These are phyloP conservation scores for Psilopogon haemacephalus DNA, from an alignment of 2,113 vertebrate genomes.

Conservation along the genomic window DNA sequence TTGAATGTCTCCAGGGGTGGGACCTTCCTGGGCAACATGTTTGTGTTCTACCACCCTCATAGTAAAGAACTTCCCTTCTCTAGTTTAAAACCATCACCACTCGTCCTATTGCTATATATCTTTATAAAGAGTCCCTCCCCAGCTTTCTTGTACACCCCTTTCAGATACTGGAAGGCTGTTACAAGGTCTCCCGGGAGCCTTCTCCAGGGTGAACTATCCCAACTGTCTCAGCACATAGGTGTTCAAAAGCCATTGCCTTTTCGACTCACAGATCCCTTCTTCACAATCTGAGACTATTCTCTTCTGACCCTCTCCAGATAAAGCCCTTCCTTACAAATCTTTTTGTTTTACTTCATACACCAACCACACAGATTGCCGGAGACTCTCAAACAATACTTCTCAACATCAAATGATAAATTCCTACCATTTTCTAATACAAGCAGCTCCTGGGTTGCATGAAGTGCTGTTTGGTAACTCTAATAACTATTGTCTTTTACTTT, in stretches of 20 bases:
- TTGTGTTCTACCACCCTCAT: too few species aligned
- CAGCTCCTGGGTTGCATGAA: neutral
- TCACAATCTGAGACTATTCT: neutral
- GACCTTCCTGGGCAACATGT: too few species aligned
- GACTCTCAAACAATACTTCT: neutral
- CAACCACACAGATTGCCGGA: neutral
- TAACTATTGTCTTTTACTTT: neutral
- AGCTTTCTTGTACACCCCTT: too few species aligned
- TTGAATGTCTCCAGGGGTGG: too few species aligned
- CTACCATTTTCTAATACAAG: neutral
- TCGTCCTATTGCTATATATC: too few species aligned
- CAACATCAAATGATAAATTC: neutral
- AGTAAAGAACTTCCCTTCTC: too few species aligned
- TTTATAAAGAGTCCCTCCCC: too few species aligned
- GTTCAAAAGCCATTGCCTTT: neutral
- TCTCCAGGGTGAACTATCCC: too few species aligned
- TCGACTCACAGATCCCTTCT: neutral
- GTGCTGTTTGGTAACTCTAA: neutral
- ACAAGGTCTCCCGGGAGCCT: too few species aligned
- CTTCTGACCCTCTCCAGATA: neutral
- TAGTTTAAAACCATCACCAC: too few species aligned
- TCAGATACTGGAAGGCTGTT: too few species aligned
- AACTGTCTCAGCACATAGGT: too few species aligned
- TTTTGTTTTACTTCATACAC: neutral
- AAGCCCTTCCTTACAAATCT: neutral